Evolutionary conservation across 2,888 invertebrate species (phyloP).

Genomic region (Nephrotoma guestfalica): DNA sequence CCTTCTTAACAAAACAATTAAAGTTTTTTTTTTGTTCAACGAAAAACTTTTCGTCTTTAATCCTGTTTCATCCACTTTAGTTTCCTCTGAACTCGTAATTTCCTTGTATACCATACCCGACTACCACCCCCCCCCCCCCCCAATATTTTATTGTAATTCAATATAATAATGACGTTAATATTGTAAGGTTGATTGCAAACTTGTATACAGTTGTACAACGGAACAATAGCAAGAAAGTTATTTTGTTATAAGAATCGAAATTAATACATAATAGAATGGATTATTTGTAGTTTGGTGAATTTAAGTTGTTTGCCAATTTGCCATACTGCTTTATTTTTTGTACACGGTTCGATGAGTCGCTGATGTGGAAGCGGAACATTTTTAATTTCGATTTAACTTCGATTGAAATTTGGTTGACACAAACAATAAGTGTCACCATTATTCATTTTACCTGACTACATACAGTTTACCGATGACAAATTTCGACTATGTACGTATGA

Average conservation of each 20-base stretch:
- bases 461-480: neutral
- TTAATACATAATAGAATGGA: neutral
- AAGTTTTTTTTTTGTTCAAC: neutral
- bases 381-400: neutral
- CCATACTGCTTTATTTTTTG: neutral
- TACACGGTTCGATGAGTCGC: neutral
- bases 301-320: neutral
- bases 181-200: neutral
- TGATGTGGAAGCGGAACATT: neutral
- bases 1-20: neutral
- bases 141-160: neutral
- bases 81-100: neutral
- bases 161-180: neutral
- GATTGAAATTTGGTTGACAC: neutral
- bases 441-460: neutral
- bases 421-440: neutral
- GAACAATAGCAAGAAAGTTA: neutral
- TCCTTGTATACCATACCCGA: neutral
- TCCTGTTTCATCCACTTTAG: neutral
- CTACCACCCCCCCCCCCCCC: neutral
- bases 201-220: neutral
- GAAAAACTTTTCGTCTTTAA: neutral
- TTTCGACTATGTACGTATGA: neutral
- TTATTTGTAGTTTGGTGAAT: neutral
- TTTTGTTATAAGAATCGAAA: neutral